phyloP scores from a whole-genome alignment of 2,113 vertebrate genomes.

The Larimichthys polyactis region DNA sequence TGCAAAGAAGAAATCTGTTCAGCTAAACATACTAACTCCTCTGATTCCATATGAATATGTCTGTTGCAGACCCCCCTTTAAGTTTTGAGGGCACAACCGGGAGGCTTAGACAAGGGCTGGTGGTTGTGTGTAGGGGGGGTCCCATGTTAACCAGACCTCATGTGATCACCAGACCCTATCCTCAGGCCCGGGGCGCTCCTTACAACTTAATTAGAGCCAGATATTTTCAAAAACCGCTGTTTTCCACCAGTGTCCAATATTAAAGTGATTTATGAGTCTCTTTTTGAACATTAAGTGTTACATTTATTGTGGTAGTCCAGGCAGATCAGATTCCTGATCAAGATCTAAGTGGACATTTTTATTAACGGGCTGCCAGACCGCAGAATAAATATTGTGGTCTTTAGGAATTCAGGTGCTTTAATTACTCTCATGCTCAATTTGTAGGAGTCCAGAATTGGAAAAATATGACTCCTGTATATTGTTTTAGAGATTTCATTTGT shows the following conservation, averaged over 20 bases:
- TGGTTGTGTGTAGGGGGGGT: constrained; percentile 6
- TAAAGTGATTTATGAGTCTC: constrained; percentile 82
- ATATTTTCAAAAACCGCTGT: constrained; percentile 67
- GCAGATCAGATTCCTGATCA: constrained; percentile 77
- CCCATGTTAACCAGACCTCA: constrained; percentile 67
- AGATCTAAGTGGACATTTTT: constrained; percentile 80
- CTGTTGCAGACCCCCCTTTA: constrained; percentile 26
- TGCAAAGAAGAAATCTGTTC: constrained; percentile 15
- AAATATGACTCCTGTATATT: constrained; percentile 61
- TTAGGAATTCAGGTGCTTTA: constrained; percentile 77
- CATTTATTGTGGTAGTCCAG: constrained; percentile 76
- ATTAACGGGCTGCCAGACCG: constrained; percentile 75
- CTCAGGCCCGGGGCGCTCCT: constrained; percentile 58
- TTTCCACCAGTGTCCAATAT: constrained; percentile 69
- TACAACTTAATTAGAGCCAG: constrained; percentile 83
- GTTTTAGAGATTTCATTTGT: constrained; percentile 46
- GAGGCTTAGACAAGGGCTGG: constrained; percentile 9
- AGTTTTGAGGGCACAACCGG: constrained; percentile 48
- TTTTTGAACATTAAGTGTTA: constrained; percentile 81
- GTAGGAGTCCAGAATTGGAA: constrained; percentile 51
- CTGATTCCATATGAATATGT: constrained; percentile 8
- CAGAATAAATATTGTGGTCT: constrained; percentile 76
- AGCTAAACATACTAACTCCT: constrained; percentile 14
- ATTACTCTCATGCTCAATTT: constrained; percentile 82
- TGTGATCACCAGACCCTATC: constrained; percentile 75